Conservation (phyloP, 2,888 invertebrate genomes). For the Gerosis bhagava region DNA sequence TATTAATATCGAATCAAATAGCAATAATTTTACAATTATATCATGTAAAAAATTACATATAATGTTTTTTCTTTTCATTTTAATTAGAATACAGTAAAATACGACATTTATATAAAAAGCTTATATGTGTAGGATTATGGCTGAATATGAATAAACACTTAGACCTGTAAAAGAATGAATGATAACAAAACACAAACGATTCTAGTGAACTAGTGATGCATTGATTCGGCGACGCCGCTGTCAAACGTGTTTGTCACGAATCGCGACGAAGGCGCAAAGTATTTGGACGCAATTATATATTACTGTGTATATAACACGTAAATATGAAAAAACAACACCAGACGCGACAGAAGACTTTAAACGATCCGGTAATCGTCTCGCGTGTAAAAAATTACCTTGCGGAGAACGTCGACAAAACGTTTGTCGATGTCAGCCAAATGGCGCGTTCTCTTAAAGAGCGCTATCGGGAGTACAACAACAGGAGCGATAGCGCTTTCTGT, state of each 20-base stretch:
- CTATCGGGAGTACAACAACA: conserved; percentile 89
- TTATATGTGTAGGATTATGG: no score
- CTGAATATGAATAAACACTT: no score
- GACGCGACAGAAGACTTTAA: conserved; percentile 70
- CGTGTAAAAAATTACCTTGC: conserved; percentile 89
- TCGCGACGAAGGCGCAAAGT: conserved; percentile 43
- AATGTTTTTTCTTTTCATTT: no score
- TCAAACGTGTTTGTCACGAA: conserved; percentile 50
- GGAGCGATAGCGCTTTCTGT: conserved; percentile 91
- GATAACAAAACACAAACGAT: conserved; percentile 4
- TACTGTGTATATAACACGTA: no score
- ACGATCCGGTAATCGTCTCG: conserved; percentile 82
- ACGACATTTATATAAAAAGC: no score
- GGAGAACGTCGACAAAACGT: conserved; percentile 90
- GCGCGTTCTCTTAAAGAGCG: conserved; percentile 89
- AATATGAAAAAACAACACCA: conserved; percentile 78
- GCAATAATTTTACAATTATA: no score
- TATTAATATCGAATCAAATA: no score
- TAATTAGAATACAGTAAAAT: no score
- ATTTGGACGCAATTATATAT: conserved; percentile 22
- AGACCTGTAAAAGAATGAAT: no score
- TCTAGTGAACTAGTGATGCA: conserved; percentile 22
- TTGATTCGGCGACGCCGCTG: conserved; percentile 34
- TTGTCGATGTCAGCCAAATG: conserved; percentile 92
- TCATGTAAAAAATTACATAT: no score